Evolutionary conservation across 2,888 invertebrate genomes (phyloP).

Genomic region (Ashinkailepas kermadecensis): DNA sequence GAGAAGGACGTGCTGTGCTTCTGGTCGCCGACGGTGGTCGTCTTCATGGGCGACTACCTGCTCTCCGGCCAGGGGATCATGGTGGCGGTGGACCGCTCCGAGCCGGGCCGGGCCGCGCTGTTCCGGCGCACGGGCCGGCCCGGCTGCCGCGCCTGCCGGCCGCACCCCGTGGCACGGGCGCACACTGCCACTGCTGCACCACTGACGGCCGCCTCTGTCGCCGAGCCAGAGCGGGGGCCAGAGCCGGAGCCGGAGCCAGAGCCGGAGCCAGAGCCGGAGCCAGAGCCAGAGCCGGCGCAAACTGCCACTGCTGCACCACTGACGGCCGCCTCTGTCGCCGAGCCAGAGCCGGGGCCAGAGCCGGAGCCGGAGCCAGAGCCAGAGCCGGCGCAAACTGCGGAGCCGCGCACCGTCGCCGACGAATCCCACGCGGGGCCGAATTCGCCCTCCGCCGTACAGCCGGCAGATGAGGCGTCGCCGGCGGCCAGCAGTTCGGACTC

Average conservation of each 20-base stretch:
- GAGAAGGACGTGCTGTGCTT: background rate
- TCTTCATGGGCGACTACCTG: background rate
- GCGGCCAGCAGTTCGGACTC: too few species aligned
- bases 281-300: too few species aligned
- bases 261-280: too few species aligned
- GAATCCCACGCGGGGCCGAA: background rate
- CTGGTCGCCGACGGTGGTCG: background rate
- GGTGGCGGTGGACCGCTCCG: background rate
- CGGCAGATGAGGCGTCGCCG: background rate
- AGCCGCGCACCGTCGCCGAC: background rate
- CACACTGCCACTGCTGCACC: too few species aligned
- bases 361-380: background rate
- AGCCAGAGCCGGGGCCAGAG: background rate
- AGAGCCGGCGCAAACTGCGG: background rate
- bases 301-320: background rate
- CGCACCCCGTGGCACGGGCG: background rate
- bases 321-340: background rate
- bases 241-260: too few species aligned
- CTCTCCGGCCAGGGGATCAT: background rate
- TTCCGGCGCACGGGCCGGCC: background rate
- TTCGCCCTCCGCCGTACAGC: background rate
- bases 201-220: too few species aligned
- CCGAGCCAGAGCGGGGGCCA: too few species aligned
- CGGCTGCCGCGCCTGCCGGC: background rate
- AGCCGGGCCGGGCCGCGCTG: too few species aligned